These are phyloP conservation scores for Leptinotarsa tumamoca DNA, from an alignment of 2,888 invertebrate genomes.

Conservation along the genomic window DNA sequence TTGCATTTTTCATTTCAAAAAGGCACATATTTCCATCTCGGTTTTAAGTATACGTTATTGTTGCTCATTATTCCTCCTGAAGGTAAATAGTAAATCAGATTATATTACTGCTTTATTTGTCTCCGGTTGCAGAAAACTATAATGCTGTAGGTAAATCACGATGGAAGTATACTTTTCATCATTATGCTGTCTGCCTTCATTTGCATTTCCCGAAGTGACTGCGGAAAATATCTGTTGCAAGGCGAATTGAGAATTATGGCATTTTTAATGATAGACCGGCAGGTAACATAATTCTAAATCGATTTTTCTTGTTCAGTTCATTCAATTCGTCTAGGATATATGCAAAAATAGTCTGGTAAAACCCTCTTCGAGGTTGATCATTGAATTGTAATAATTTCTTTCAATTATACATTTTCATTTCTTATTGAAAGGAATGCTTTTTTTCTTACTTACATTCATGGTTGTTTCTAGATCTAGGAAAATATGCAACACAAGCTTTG, in stretches of 20 bases:
- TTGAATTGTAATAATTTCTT: too few species aligned
- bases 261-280: constrained; percentile 7
- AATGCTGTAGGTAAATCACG: constrained; percentile 7
- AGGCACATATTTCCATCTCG: not conserved
- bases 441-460: too few species aligned
- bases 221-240: not conserved
- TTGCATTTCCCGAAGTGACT: constrained; percentile 7
- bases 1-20: not conserved
- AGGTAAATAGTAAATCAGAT: constrained; percentile 22
- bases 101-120: constrained; percentile 20
- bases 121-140: constrained; percentile 14
- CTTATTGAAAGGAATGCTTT: too few species aligned
- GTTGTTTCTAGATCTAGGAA: too few species aligned
- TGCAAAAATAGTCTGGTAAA: too few species aligned
- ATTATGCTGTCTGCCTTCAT: constrained; percentile 22
- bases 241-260: not conserved
- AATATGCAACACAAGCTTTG: too few species aligned
- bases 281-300: not conserved
- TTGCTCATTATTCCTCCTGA: constrained; percentile 24
- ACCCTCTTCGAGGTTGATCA: too few species aligned
- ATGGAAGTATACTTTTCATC: constrained; percentile 14
- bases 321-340: too few species aligned
- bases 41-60: constrained; percentile 19
- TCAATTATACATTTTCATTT: too few species aligned
- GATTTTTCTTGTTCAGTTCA: not conserved